These are phyloP conservation scores for Glyptemys insculpta DNA, from an alignment of 2,797 vertebrate species.

Conservation along the genomic window DNA sequence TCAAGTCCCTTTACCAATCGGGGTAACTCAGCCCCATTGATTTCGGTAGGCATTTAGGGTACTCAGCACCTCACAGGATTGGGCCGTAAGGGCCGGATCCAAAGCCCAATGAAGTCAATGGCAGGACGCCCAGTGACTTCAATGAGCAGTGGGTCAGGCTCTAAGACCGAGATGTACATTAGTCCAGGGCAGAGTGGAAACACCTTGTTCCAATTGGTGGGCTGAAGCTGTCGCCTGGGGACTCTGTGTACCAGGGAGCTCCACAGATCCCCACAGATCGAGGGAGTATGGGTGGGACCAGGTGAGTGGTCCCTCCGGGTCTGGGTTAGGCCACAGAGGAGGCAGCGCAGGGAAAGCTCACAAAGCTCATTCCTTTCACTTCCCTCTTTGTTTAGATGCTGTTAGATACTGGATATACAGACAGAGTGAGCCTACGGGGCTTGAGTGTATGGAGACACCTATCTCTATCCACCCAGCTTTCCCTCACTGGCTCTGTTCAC, in stretches of 20 bases:
- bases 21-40: too few relatives aligned
- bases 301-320: not conserved
- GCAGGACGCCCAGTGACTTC: not conserved
- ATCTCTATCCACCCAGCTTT: not conserved
- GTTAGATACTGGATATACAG: not conserved
- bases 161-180: not conserved
- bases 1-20: too few relatives aligned
- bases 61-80: too few relatives aligned
- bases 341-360: not conserved
- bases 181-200: not conserved
- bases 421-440: not conserved
- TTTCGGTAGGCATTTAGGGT: too few relatives aligned
- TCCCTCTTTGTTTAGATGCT: not conserved
- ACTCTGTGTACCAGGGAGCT: not conserved
- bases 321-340: not conserved
- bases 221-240: not conserved
- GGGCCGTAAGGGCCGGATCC: not conserved
- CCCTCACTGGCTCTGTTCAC: not conserved
- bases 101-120: not conserved
- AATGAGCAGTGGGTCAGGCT: not conserved
- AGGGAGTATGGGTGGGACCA: not conserved
- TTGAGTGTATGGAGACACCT: not conserved
- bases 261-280: not conserved
- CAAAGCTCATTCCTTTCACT: not conserved
- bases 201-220: not conserved